Conservation (phyloP, 2,888 invertebrate genomes). For the Philereme transversata region DNA sequence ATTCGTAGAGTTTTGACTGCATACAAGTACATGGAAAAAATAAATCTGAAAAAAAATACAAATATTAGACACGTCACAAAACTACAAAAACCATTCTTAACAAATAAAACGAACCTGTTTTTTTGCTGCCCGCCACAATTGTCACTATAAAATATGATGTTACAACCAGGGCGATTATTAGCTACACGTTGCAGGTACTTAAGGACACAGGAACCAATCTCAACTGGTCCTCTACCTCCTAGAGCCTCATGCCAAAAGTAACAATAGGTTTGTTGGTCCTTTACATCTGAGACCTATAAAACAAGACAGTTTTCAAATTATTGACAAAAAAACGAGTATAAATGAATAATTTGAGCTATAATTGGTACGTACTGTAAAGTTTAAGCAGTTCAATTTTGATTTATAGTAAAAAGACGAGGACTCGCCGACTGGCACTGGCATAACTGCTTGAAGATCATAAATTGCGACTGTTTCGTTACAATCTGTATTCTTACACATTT, state of each 20-base stretch:
- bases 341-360: background rate
- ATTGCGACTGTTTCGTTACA: conserved; percentile 21
- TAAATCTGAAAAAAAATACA: conserved; percentile 13
- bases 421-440: conserved; percentile 25
- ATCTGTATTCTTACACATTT: conserved; percentile 10
- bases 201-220: conserved; percentile 22
- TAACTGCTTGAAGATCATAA: conserved; percentile 29
- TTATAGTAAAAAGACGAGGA: conserved; percentile 30
- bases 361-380: conserved; percentile 20
- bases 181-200: conserved; percentile 15
- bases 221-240: conserved; percentile 22
- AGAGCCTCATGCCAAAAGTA: conserved; percentile 30
- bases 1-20: conserved; percentile 31
- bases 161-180: conserved; percentile 11
- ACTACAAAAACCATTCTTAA: conserved; percentile 1
- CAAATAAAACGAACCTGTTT: conserved; percentile 15
- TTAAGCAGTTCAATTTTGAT: conserved; percentile 28
- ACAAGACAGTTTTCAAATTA: conserved; percentile 1
- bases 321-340: background rate
- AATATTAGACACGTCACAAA: conserved; percentile 16
- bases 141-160: conserved; percentile 15
- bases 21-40: conserved; percentile 34
- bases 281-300: background rate
- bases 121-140: conserved; percentile 25
- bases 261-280: conserved; percentile 27